These are phyloP conservation scores for Syngnathus scovelli DNA, from an alignment of 2,113 vertebrate species.

Conservation along the genomic window DNA sequence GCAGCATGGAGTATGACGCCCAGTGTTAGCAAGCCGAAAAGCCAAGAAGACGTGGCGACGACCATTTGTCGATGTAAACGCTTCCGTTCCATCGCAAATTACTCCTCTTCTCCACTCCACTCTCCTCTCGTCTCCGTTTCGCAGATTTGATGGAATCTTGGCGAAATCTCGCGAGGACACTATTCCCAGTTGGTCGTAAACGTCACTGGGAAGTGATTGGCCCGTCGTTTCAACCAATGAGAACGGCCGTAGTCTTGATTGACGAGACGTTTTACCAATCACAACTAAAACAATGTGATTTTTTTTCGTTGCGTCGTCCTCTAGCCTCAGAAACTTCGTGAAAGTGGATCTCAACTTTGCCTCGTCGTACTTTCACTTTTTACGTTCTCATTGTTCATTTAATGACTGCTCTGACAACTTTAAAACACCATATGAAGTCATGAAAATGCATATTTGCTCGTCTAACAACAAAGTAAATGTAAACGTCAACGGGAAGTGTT, in stretches of 20 bases:
- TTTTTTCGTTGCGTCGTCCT: not conserved
- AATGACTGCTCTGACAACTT: not conserved
- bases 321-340: conserved; percentile 45
- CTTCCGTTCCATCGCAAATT: not conserved
- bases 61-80: not conserved
- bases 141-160: not conserved
- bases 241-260: rapidly evolving
- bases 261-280: not conserved
- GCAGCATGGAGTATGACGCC: conserved; percentile 8
- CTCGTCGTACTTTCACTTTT: conserved; percentile 45
- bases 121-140: not conserved
- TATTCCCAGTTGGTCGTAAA: not conserved
- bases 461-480: not conserved
- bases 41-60: conserved; percentile 19
- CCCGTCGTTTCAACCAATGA: conserved; percentile 34
- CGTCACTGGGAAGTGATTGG: not conserved
- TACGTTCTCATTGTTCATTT: not conserved
- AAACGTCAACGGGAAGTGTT: not conserved
- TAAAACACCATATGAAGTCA: not conserved
- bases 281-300: conserved; percentile 23
- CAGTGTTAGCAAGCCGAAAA: conserved; percentile 21
- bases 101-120: too few species aligned
- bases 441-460: not conserved
- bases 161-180: conserved; percentile 19
- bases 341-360: conserved; percentile 47